Evolutionary conservation across 2,888 invertebrate species (phyloP), one percentile per base, ranked within the genome.

Genomic region (Theodoxus fluviatilis): DNA sequence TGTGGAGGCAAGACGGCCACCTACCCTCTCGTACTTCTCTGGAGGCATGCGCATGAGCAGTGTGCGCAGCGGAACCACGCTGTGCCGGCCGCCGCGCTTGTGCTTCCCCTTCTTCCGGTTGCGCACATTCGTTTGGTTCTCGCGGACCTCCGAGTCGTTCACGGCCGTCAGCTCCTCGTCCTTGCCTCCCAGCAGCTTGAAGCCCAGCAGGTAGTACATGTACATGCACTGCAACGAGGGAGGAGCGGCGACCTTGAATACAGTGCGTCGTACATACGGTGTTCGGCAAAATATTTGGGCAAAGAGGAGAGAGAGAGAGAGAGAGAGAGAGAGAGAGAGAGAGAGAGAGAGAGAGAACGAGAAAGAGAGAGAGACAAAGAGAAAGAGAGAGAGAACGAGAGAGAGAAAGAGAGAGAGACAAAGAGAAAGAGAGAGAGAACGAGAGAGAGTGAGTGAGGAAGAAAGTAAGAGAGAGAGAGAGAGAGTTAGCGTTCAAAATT

Each of bases 151-250:
- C 40, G 43, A 38, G 12, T 65, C 35, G 67, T 68, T 55, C 28
- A 43, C 66, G 59, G 74, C 75, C 33, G 40, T 61, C 57, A 70
- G 47, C 59, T 63, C 63, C 55, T 74, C 76, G 67, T 82, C 81
- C 3, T 76, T 71, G 4, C 74, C 72, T 1, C 84, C 84, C 43
- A 85, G 78, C 57, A 86, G 76, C 25, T 79, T 78, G 75, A 78
- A 86, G 0, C 85, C 85, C 35, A 86, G 79, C 3, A 86, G 74
- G 76, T 86, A 86, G 74, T 86, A 86, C 80, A 86, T 79, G 76
- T 85, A 85, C 84, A 86, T 85, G 31, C 79, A 79, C 82, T 81
- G 75, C 7, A 75, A 74, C 15, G 18, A n/a, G 22, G 12, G 15
- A 6, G n/a, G 28, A 66, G 22, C 1, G 9, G 22, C 25, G 28